Evolutionary conservation across 2,113 vertebrate genomes (phyloP).

Genomic region (Lepus americanus): DNA sequence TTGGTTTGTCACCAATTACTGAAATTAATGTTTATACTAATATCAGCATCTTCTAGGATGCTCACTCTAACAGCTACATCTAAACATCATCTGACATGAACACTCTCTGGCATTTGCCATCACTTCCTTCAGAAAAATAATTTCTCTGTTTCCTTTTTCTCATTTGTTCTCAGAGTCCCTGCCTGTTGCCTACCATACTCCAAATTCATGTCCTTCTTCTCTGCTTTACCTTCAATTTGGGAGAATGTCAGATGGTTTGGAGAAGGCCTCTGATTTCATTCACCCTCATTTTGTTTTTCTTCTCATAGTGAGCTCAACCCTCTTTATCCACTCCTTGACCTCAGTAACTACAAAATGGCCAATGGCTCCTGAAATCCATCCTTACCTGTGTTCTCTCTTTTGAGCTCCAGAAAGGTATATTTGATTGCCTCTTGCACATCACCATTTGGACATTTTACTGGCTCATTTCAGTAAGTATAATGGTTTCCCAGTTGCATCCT

Average conservation of each 20-base stretch:
- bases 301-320: background rate
- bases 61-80: background rate
- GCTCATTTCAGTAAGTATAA: no score
- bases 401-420: background rate
- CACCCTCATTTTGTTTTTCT: background rate
- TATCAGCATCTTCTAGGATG: background rate
- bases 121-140: background rate
- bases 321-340: background rate
- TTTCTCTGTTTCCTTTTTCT: background rate
- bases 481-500: no score
- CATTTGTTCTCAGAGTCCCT: background rate
- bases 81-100: background rate
- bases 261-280: background rate
- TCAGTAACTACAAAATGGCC: background rate
- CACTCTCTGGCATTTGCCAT: background rate
- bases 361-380: background rate
- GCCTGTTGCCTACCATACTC: background rate
- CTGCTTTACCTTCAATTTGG: background rate
- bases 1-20: background rate
- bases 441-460: background rate
- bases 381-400: background rate
- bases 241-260: background rate
- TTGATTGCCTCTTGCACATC: no score
- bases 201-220: background rate
- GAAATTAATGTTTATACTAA: background rate